Evolutionary conservation across 2,797 vertebrate species (phyloP).

Genomic region (Artibeus jamaicensis): DNA sequence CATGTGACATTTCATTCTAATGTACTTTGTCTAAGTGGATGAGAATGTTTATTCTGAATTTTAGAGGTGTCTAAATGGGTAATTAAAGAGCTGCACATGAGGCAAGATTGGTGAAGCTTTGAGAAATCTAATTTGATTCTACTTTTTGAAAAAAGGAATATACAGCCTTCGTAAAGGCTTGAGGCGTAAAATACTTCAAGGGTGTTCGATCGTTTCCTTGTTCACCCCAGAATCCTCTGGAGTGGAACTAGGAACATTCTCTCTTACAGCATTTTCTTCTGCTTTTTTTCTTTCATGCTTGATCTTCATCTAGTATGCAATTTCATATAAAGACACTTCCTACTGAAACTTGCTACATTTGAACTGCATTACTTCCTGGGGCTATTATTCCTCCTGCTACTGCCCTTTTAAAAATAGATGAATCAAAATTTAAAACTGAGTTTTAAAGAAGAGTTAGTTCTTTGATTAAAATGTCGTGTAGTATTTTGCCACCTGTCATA

Average conservation of each 20-base stretch:
- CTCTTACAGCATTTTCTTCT: background rate
- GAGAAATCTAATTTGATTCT: slow-evolving; percentile 27
- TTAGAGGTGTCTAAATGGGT: slow-evolving; percentile 9
- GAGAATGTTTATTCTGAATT: slow-evolving; percentile 42
- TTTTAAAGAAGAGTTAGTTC: background rate
- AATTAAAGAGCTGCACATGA: background rate
- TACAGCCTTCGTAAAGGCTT: background rate
- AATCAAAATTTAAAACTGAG: background rate
- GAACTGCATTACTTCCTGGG: background rate
- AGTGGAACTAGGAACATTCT: background rate
- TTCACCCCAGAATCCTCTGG: background rate
- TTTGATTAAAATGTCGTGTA: background rate
- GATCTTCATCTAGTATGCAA: background rate
- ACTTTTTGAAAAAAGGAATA: background rate
- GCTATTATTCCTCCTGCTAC: background rate
- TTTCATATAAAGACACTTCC: background rate
- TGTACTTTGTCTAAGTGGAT: background rate
- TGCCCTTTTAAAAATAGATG: background rate
- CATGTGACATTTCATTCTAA: background rate
- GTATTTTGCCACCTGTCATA: background rate
- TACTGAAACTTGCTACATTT: background rate
- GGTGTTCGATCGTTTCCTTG: background rate
- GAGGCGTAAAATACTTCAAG: background rate
- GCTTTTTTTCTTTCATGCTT: background rate
- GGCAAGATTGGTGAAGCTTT: background rate